A percentile compares a stretch with the other conserved stretches of the same genome.
Conservation (phyloP, 2,797 vertebrate species). For the Phoeniculus purpureus region DNA sequence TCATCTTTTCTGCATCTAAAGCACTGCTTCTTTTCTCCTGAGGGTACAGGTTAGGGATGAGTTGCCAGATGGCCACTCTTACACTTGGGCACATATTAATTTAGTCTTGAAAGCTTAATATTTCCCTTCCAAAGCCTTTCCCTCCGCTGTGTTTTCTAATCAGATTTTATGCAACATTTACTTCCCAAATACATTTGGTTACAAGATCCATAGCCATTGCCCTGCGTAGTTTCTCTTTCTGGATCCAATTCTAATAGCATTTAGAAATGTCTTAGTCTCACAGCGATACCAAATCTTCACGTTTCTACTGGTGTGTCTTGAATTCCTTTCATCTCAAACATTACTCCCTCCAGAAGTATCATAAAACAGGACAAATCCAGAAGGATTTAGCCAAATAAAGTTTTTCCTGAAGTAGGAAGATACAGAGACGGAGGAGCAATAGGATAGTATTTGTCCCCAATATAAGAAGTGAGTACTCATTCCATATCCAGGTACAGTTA, state of each 20-base stretch:
- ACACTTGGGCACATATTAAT: not conserved
- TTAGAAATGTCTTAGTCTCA: not conserved
- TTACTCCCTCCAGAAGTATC: not conserved
- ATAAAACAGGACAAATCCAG: not conserved
- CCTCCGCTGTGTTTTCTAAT: not conserved
- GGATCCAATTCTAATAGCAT: not conserved
- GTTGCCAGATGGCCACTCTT: conserved; percentile 25
- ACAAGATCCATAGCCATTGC: not conserved
- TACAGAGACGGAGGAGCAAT: not conserved
- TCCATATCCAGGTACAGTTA: not conserved
- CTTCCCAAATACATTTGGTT: not conserved
- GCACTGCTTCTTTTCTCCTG: not conserved
- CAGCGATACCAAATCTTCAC: not conserved
- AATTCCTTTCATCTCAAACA: not conserved
- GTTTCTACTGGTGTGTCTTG: not conserved
- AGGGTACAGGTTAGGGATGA: not conserved
- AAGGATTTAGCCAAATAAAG: not conserved
- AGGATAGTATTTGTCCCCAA: not conserved
- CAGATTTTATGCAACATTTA: conserved; percentile 41
- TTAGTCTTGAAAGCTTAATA: not conserved
- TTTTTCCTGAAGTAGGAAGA: not conserved
- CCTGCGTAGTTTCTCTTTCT: not conserved
- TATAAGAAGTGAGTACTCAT: not conserved
- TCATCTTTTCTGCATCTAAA: not conserved
- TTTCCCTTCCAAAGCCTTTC: conserved; percentile 20